Percentiles rank a stretch among this genome's conserved stretches.
These are phyloP conservation scores for Callinectes sapidus DNA, from an alignment of 2,888 invertebrate genomes.

Conservation along the genomic window DNA sequence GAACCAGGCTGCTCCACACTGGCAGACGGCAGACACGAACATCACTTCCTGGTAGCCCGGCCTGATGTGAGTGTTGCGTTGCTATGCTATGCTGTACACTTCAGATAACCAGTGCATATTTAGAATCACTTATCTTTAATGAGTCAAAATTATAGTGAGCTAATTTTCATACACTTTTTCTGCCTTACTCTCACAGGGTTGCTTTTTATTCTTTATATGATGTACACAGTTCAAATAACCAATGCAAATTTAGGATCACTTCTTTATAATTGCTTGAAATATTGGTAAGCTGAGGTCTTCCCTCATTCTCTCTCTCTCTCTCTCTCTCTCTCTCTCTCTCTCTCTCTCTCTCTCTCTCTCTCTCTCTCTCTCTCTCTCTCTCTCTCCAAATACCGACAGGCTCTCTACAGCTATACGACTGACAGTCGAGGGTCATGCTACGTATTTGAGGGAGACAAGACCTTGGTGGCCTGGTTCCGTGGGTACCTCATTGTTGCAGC, in stretches of 20 bases:
- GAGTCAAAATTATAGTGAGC: no score
- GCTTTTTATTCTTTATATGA: no score
- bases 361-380: not conserved
- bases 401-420: conserved; percentile 95
- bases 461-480: conserved; percentile 91
- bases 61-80: conserved; percentile 69
- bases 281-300: no score
- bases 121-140: no score
- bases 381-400: conserved; percentile 79
- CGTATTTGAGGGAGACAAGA: conserved; percentile 92
- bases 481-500: conserved; percentile 90
- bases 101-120: no score
- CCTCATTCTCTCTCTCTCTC: not conserved
- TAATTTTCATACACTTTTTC: no score
- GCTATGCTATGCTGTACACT: not conserved
- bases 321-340: not conserved
- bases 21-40: conserved; percentile 84
- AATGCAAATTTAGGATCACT: no score
- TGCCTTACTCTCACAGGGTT: no score
- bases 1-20: conserved; percentile 85
- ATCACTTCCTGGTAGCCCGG: conserved; percentile 91
- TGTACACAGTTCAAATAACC: no score
- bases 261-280: no score
- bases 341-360: not conserved
- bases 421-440: conserved; percentile 96